Percentiles rank a stretch among this genome's conserved stretches.
phyloP scores from a whole-genome alignment of 2,113 vertebrate genomes.

The Boleophthalmus pectinirostris region DNA sequence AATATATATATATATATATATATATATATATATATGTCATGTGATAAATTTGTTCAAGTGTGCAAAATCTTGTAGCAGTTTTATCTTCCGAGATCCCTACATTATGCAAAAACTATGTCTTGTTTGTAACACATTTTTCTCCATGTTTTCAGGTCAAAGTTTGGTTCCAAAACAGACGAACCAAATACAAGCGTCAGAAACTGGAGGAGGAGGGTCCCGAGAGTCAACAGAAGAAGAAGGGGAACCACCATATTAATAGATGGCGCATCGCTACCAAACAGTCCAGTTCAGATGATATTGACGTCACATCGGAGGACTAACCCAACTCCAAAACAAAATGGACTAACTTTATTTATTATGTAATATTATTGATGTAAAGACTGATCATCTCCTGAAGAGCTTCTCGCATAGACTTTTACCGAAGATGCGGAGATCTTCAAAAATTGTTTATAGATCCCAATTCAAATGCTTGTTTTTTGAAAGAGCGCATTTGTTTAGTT shows the following conservation, averaged over 20 bases:
- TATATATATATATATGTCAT: too few relatives aligned
- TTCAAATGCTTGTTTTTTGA: constrained; percentile 33
- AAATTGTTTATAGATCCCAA: constrained; percentile 38
- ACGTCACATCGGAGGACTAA: constrained; percentile 91
- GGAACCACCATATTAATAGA: constrained; percentile 95
- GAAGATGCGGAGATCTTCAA: constrained; percentile 34
- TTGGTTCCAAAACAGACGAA: constrained; percentile 98
- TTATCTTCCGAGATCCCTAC: too few relatives aligned
- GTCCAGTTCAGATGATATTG: constrained; percentile 89
- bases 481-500: constrained; percentile 47
- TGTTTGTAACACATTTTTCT: background rate
- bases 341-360: constrained; percentile 80
- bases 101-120: too few relatives aligned
- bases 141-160: constrained; percentile 88
- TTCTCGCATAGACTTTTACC: constrained; percentile 37
- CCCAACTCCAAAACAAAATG: constrained; percentile 1
- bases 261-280: constrained; percentile 98
- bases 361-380: constrained; percentile 69
- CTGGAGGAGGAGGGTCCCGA: constrained; percentile 96
- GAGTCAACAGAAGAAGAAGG: constrained; percentile 95
- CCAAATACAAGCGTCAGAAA: constrained; percentile 98
- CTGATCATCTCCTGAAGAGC: constrained; percentile 9
- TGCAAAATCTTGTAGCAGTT: too few relatives aligned
- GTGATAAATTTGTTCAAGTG: too few relatives aligned
- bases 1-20: too few relatives aligned